Evolutionary conservation across 2,113 vertebrate genomes (phyloP).

Genomic region (Cathartes aura): DNA sequence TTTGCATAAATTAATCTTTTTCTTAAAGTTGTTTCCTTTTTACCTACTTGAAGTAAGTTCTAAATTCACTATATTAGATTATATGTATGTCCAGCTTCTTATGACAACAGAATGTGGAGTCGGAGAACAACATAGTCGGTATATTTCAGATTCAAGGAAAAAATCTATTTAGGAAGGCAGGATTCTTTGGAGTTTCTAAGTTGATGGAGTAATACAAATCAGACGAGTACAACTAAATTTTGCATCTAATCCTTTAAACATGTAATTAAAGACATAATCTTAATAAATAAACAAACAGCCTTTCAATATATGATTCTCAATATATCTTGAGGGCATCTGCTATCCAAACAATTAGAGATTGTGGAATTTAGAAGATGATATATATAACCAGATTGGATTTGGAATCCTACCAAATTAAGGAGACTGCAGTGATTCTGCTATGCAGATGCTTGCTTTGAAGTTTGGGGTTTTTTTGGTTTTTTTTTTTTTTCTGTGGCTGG

Average conservation of each 20-base stretch:
- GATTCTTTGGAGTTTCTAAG: background rate
- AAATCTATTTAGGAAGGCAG: background rate
- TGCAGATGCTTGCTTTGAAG: conserved; percentile 75
- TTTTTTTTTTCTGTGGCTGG: background rate
- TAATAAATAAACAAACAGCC: conserved; percentile 32
- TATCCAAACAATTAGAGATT: conserved; percentile 54
- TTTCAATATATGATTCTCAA: background rate
- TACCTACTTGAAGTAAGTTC: background rate
- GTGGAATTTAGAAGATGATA: conserved; percentile 49
- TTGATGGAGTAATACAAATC: conserved; percentile 6
- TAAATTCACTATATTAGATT: background rate
- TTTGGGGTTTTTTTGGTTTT: background rate
- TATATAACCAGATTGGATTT: conserved; percentile 56
- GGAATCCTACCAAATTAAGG: conserved; percentile 67
- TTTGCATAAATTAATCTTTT: background rate
- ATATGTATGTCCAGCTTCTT: background rate
- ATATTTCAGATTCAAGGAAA: background rate
- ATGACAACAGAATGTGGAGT: background rate
- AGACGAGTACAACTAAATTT: background rate
- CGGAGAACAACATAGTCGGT: background rate
- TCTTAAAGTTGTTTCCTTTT: background rate
- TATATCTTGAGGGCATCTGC: conserved; percentile 34
- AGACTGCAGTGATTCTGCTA: conserved; percentile 62
- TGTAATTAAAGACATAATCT: conserved; percentile 45
- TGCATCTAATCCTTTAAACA: conserved; percentile 9